These are phyloP conservation scores for Helicoverpa armigera DNA, from an alignment of 1,140 invertebrate genomes.

Conservation along the genomic window DNA sequence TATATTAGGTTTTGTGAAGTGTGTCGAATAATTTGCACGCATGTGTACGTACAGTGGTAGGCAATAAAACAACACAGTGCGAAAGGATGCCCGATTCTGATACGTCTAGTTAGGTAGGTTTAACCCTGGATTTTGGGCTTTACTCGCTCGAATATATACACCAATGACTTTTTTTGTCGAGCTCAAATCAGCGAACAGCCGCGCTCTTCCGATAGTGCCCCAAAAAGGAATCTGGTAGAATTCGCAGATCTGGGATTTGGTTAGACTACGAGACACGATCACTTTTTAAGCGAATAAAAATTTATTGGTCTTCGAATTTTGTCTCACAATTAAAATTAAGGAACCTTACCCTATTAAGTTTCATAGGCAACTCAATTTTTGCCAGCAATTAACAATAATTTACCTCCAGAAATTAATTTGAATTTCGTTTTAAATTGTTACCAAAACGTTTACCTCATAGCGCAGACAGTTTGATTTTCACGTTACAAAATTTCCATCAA, in stretches of 20 bases:
- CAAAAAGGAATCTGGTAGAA: background rate
- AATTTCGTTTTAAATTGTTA: background rate
- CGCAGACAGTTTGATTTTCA: background rate
- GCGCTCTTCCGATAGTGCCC: slow-evolving; percentile 2
- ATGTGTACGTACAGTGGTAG: slow-evolving; percentile 44
- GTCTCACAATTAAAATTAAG: background rate
- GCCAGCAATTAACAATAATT: too few species aligned
- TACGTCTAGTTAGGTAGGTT: slow-evolving; percentile 49
- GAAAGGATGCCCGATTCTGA: slow-evolving; percentile 37
- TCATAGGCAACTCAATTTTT: too few species aligned
- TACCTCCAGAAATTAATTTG: too few species aligned
- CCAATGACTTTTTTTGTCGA: slow-evolving; percentile 37
- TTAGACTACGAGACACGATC: background rate
- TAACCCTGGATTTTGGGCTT: slow-evolving; percentile 43
- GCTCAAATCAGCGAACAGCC: slow-evolving; percentile 9
- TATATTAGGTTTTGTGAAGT: slow-evolving; percentile 20
- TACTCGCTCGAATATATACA: slow-evolving; percentile 34
- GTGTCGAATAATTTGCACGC: slow-evolving; percentile 47
- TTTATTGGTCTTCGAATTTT: too few species aligned
- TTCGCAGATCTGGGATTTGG: slow-evolving; percentile 5
- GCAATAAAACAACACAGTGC: slow-evolving; percentile 52
- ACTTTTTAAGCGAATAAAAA: too few species aligned
- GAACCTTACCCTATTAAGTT: background rate
- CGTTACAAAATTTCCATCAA: background rate
- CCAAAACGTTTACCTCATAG: background rate